Evolutionary conservation across 2,888 invertebrate genomes (phyloP).

Genomic region (Bruchidius siliquastri): DNA sequence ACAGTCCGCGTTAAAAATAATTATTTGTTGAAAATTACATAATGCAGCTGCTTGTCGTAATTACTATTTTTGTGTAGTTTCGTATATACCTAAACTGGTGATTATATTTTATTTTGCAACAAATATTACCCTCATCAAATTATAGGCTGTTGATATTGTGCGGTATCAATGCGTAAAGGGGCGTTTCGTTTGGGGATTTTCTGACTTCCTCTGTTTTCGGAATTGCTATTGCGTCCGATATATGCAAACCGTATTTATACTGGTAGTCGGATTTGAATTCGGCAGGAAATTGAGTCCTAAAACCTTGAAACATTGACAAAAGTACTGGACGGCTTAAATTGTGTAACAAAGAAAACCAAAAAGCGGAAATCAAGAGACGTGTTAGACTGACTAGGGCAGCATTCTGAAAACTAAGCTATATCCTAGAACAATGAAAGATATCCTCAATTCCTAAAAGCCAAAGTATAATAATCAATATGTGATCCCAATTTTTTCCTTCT

Average conservation of each 20-base stretch:
- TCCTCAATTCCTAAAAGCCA: too few species aligned
- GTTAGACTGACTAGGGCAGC: too few species aligned
- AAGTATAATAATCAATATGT: too few species aligned
- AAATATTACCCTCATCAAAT: conserved; percentile 3
- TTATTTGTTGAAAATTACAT: conserved; percentile 11
- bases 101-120: conserved; percentile 7
- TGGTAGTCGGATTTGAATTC: too few species aligned
- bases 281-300: too few species aligned
- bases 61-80: conserved; percentile 4
- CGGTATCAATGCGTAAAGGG: neutral
- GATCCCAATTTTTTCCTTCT: too few species aligned
- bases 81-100: neutral
- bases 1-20: conserved; percentile 8
- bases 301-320: too few species aligned
- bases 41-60: conserved; percentile 6
- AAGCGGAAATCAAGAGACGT: too few species aligned
- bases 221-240: neutral
- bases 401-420: too few species aligned
- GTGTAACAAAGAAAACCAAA: too few species aligned
- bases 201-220: neutral
- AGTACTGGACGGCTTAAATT: too few species aligned
- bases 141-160: neutral
- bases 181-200: neutral
- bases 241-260: neutral
- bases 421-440: too few species aligned